Conservation (phyloP, 1,140 invertebrate species). For the Drosophila rhopaloa region DNA sequence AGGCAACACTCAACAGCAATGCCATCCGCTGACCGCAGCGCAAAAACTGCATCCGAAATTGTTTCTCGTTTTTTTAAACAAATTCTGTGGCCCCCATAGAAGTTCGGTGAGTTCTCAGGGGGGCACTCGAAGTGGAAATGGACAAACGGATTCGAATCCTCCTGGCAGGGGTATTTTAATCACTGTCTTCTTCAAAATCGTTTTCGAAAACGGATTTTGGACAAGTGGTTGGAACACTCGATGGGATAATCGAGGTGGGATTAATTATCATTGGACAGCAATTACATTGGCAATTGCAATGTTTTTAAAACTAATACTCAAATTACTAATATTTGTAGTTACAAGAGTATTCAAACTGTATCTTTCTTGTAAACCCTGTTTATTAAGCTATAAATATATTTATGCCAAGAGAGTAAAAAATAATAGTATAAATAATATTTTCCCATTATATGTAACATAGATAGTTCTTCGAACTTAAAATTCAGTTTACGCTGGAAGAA, state of each 20-base stretch:
- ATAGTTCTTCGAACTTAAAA: no score
- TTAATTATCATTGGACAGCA: not conserved
- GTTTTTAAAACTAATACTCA: no score
- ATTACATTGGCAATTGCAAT: no score
- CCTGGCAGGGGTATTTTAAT: conserved; percentile 19
- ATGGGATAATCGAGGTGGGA: conserved; percentile 11
- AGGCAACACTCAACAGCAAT: conserved; percentile 38
- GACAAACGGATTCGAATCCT: conserved; percentile 29
- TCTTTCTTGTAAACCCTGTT: no score
- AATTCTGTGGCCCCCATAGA: conserved; percentile 26
- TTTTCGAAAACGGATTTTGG: conserved; percentile 67
- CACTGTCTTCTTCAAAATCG: conserved; percentile 38
- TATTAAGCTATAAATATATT: no score
- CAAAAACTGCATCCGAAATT: conserved; percentile 63
- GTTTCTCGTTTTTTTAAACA: conserved; percentile 47
- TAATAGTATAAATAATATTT: no score
- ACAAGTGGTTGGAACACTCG: conserved; percentile 56
- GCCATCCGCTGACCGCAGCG: conserved; percentile 52
- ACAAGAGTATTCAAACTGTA: no score
- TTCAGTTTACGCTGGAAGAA: no score
- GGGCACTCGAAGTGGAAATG: conserved; percentile 29
- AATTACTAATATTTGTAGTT: no score
- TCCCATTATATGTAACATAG: no score
- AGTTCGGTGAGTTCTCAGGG: conserved; percentile 5
- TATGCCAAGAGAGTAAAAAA: no score